Base-by-base conservation (phyloP, 2,888 invertebrate genomes). In the Eutolmus rufibarbis region DNA sequence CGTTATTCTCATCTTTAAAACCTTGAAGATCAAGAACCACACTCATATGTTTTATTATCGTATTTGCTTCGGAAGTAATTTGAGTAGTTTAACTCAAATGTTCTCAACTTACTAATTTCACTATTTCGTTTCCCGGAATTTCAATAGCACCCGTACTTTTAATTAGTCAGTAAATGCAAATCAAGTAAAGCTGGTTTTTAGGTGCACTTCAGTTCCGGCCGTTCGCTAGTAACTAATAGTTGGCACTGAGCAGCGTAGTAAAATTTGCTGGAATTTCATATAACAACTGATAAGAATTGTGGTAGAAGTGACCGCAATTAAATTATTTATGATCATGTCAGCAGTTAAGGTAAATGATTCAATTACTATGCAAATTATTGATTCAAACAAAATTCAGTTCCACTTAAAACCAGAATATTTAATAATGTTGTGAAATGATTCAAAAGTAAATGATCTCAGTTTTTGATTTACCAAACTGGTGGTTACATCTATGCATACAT, bases 1-100 rank as follows among this genome's bases (percentile, higher is more conserved):
- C 57, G 76, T 86, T 88, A 37, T 86, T 74, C 14, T 31, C 34
- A 74, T 57, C 86, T 46, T 76, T 78, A 43, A 86, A 88, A 0
- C 82, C 86, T 82, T 82, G 81, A 40, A 81, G n/a, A 78, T 28
- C 78, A 40, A 87, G 51, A 79, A 56, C 40, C 28, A 23, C 51
- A 51, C 5, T 46, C 31, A 81, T 43, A 19, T 23, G 23, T 66
- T 66, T 23, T 66, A 12, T 66, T 66, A 9, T 4, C 9, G 19
- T 9, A 12, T 1, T 19, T 28, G 12, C 28, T 66, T 66, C 3
- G 0, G 0, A 23, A 66, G 28, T 19, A 23, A 1, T 46, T n/a
- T n/a, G n/a, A n/a, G 7, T 46, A 16, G 16, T 46, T 16, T 56
- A 0, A n/a, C n/a, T 19, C 8, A 19, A 5, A 1, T 56, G n/a